phyloP scores from a whole-genome alignment of 2,797 vertebrate genomes.

The Myotis daubentonii region DNA sequence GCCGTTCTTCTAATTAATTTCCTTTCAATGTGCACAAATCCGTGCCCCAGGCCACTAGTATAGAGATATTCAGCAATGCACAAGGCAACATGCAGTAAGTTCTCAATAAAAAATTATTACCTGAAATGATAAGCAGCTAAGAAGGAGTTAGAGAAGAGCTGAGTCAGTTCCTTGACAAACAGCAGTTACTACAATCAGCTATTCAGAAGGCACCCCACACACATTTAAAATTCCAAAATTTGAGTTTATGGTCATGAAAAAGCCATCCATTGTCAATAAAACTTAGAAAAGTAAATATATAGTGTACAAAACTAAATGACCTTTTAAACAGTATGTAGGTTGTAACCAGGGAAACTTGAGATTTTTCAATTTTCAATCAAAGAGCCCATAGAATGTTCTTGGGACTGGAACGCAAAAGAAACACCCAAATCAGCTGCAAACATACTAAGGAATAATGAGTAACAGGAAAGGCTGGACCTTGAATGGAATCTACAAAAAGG shows the following conservation, averaged over 20 bases:
- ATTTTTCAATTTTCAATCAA: constrained; percentile 7
- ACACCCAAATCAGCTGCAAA: neutral
- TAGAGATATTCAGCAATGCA: neutral
- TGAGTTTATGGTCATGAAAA: constrained; percentile 15
- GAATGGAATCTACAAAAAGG: neutral
- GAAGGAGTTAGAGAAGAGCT: neutral
- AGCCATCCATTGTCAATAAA: neutral
- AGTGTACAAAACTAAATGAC: constrained; percentile 21
- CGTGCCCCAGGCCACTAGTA: too few relatives aligned
- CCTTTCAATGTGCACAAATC: too few relatives aligned
- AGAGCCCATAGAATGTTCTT: constrained; percentile 4
- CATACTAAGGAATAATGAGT: neutral
- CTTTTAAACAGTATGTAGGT: neutral
- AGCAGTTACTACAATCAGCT: neutral
- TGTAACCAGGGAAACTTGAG: constrained; percentile 27
- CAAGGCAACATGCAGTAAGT: neutral
- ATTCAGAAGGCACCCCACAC: neutral
- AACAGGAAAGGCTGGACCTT: neutral
- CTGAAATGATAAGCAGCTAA: neutral
- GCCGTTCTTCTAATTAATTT: too few relatives aligned
- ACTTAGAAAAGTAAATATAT: constrained; percentile 33
- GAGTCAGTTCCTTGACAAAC: neutral
- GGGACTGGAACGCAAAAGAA: neutral
- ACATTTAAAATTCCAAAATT: constrained; percentile 23
- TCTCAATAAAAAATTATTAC: neutral